Conservation (phyloP, 1,140 invertebrate genomes). For the Orius insidiosus region DNA sequence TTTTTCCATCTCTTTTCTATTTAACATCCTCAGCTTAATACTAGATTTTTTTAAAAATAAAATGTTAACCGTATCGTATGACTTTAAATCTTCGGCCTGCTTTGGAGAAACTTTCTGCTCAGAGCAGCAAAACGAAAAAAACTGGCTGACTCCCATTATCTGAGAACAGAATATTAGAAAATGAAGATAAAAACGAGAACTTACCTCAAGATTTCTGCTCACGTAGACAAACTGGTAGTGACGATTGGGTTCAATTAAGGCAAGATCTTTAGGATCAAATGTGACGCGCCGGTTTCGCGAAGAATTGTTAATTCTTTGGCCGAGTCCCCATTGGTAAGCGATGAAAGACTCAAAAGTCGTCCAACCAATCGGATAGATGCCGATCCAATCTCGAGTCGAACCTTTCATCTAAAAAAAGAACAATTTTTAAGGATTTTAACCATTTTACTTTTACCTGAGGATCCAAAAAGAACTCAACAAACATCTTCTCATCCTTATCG, state of each 20-base stretch:
- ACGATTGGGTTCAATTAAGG: neutral
- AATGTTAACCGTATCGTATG: neutral
- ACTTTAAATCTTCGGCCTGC: neutral
- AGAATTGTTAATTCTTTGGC: conserved; percentile 3
- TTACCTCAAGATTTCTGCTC: conserved; percentile 12
- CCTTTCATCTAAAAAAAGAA: conserved; percentile 4
- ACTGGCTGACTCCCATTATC: conserved; percentile 12
- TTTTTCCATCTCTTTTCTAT: too few species aligned
- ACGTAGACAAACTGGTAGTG: conserved; percentile 15
- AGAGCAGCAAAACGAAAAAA: conserved; percentile 5
- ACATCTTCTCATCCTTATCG: neutral
- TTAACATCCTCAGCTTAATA: too few species aligned
- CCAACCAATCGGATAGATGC: conserved; percentile 10
- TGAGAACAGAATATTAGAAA: neutral
- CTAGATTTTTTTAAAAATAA: too few species aligned
- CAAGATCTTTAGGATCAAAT: conserved; percentile 1
- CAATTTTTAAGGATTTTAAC: neutral
- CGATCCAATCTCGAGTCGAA: conserved; percentile 12
- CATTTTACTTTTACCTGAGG: neutral
- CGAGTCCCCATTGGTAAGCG: conserved; percentile 7
- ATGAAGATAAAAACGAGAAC: neutral
- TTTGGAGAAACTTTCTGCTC: neutral
- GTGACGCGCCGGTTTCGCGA: conserved; percentile 2
- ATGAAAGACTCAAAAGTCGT: conserved; percentile 5
- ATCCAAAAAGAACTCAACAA: conserved; percentile 3